Evolutionary conservation across 1,140 invertebrate genomes (phyloP).

Genomic region (Ceratosolen solmsi): DNA sequence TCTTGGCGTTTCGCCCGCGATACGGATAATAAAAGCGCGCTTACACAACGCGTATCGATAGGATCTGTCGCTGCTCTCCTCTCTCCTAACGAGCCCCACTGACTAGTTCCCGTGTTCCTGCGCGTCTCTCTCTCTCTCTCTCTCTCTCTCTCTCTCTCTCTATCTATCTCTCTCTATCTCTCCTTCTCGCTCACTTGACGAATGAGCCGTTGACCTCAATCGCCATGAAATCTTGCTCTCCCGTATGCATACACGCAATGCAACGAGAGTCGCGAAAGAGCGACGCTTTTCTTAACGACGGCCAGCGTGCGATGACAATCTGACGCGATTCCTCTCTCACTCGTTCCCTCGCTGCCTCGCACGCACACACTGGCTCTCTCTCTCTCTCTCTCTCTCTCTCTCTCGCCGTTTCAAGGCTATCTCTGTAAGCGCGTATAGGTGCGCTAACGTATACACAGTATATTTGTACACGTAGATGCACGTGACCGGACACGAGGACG

Average conservation of each 20-base stretch:
- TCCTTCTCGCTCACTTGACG: neutral
- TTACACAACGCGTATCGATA: constrained; percentile 26
- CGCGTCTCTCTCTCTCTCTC: neutral
- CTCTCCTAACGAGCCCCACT: constrained; percentile 21
- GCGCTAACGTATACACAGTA: no score
- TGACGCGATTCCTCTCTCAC: constrained; percentile 2
- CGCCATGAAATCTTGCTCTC: constrained; percentile 15
- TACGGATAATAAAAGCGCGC: constrained; percentile 11
- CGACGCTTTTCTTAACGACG: constrained; percentile 43
- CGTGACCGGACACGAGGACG: neutral
- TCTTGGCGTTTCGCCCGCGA: neutral
- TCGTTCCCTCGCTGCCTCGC: no score
- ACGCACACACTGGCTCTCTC: no score
- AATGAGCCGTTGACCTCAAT: constrained; percentile 21
- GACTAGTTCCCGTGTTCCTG: neutral
- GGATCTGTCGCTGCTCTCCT: constrained; percentile 24
- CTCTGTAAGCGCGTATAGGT: neutral
- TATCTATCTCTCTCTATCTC: neutral
- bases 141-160: neutral
- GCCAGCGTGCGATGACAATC: constrained; percentile 40
- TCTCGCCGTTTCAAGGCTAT: neutral
- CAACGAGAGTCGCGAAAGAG: neutral
- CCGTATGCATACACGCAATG: neutral
- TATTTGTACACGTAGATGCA: neutral
- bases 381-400: neutral